Evolutionary conservation across 2,113 vertebrate genomes (phyloP), one percentile per base, ranked within the genome.

Genomic region (Diphyllodes magnificus): DNA sequence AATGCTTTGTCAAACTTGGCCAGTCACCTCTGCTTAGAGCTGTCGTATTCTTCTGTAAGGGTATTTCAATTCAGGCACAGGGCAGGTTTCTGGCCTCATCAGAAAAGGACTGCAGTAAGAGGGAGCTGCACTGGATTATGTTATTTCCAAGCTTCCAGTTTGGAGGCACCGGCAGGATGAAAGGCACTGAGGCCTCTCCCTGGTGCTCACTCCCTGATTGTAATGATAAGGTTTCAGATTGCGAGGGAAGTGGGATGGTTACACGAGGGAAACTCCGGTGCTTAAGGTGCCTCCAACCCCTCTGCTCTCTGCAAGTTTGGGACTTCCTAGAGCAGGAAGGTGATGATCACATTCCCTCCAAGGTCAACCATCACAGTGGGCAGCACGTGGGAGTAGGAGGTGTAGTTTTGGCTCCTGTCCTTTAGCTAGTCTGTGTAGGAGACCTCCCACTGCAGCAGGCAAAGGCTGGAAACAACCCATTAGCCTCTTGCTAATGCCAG

Each of bases 101-200:
- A 63, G 60, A 63, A 64, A 47, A 86, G 35, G 68, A 5, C 31
- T 49, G 54, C n/a, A 79, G 33, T n/a, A 17, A 56, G 63, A 76
- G n/a, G 33, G 39, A 91, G 53, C 39, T 87, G 57, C 51, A 4
- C 53, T 89, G 70, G 30, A 25, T n/a, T 25, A 5, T 84, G 45
- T 64, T 76, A 37, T 57, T 95, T 80, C 59, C 66, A 79, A 24
- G 37, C 28, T 82, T 66, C 28, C 30, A 61, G 18, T 87, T 51
- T 0, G 1, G 73, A 90, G 54, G 22, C 59, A 39, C 15, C 0
- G 0, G 30, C 0, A 0, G 57, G 57, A 79, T 91, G 50, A 89
- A 91, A 77, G 73, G 54, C 68, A 11, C 11, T 6, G 61, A 59
- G 65, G 39, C 50, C 40, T 64, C 61, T 84, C 39, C 73, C 49